A percentile compares a stretch with the other conserved stretches of the same genome.
Conservation (phyloP, 2,797 vertebrate genomes). For the Austrolebias charrua region DNA sequence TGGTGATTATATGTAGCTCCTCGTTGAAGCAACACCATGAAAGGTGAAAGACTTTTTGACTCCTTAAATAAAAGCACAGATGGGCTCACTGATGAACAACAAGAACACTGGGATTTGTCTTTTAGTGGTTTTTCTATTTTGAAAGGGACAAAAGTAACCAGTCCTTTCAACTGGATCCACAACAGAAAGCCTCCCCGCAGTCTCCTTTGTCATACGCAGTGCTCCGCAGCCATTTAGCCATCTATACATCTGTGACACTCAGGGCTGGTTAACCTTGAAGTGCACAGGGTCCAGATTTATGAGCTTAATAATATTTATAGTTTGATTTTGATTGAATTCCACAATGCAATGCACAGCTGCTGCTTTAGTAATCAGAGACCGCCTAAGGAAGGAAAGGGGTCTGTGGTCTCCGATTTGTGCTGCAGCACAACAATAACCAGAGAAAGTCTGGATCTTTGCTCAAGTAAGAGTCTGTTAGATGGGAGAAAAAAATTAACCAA, state of each 20-base stretch:
- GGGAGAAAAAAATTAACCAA: conserved; percentile 18
- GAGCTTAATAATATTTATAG: conserved; percentile 60
- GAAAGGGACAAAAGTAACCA: conserved; percentile 67
- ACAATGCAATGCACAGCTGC: conserved; percentile 59
- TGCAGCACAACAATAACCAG: conserved; percentile 34
- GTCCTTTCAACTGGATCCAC: conserved; percentile 64
- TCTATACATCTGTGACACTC: conserved; percentile 58
- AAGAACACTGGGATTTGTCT: conserved; percentile 57
- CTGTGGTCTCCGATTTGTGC: conserved; percentile 12
- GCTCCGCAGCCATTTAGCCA: conserved; percentile 60
- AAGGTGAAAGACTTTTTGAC: conserved; percentile 35
- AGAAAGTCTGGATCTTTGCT: conserved; percentile 1
- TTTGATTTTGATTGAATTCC: conserved; percentile 61
- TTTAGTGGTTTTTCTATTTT: conserved; percentile 65
- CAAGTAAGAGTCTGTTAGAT: background rate
- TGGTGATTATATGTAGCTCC: conserved; percentile 21
- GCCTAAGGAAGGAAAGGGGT: conserved; percentile 14
- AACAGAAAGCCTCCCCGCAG: conserved; percentile 61
- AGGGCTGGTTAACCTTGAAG: conserved; percentile 66
- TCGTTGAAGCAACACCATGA: conserved; percentile 15
- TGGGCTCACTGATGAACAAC: conserved; percentile 54
- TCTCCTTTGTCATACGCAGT: conserved; percentile 58
- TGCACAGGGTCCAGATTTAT: conserved; percentile 44
- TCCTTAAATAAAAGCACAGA: conserved; percentile 44
- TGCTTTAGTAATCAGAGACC: conserved; percentile 12